Base-by-base conservation (phyloP, 2,888 invertebrate species). In the Heliconius erato region DNA sequence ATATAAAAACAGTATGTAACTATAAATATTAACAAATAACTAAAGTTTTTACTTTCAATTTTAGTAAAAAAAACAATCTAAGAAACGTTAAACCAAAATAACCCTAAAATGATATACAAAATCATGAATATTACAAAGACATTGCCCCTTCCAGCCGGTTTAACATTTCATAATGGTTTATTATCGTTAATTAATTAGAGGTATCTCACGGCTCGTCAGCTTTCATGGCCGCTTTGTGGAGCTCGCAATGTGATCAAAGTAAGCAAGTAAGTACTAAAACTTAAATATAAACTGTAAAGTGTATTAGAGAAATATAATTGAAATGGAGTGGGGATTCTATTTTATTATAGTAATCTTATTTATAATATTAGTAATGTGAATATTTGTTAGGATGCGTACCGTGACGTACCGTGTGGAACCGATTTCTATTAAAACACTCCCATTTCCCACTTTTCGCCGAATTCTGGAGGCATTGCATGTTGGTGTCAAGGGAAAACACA, bases 171-270 rank as follows among this genome's bases (percentile, higher is more conserved):
- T 89, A 89, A 91, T 88, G 88, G 87, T 88, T 90, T 91, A 92
- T 90, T 89, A 87, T 85, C 86, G 86, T 88, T 88, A 90, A 92
- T 92, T 92, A 91, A 91, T 92, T 90, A 89, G 86, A 71, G 80
- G 78, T 74, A 80, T 71, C 80, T 80, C 81, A 79, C 87, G 83
- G 85, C 76, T 88, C 87, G 87, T 85, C 90, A 85, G 88, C 88
- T 89, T 89, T 90, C 90, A 91, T 91, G 91, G 90, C 88, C 88
- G 87, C 87, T 89, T 88, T 88, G 88, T 88, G 87, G 85, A 82
- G 49, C 78, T 76, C 28, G 79, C 82, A 67, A 68, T 40, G 79
- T 79, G 84, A 85, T 85, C 85, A 85, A 85, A 86, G 85, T 85
- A 54, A 54, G 54, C 54, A 54, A 54, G 79, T 28, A 19, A 65